Percentiles rank a stretch among this genome's conserved stretches.
Evolutionary conservation across 2,113 vertebrate species (phyloP).

Genomic region (Dicaeum eximium): DNA sequence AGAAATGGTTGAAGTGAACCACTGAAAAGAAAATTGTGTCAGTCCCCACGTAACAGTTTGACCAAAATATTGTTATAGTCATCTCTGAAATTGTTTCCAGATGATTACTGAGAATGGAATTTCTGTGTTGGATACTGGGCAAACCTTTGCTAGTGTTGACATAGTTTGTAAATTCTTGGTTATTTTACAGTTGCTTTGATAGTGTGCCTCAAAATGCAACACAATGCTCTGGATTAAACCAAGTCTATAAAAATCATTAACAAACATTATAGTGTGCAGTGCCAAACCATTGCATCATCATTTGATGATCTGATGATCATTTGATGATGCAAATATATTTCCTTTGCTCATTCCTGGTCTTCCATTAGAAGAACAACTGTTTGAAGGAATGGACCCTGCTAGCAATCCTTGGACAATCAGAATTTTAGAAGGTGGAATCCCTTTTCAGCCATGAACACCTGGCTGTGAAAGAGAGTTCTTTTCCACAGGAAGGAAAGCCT

Average conservation of each 20-base stretch:
- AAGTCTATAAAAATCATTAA: neutral
- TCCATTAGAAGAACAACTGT: neutral
- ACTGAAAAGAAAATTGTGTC: neutral
- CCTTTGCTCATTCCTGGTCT: neutral
- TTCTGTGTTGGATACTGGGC: neutral
- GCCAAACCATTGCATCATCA: neutral
- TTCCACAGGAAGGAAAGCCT: neutral
- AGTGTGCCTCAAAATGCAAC: neutral
- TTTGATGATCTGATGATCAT: neutral
- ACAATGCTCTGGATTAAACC: neutral
- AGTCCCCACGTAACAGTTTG: neutral
- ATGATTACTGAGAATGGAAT: neutral
- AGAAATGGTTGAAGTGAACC: neutral
- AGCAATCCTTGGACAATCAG: neutral
- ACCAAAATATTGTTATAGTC: neutral
- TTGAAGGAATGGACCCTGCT: neutral
- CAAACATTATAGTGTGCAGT: neutral
- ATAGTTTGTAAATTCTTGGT: neutral
- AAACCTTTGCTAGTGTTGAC: neutral
- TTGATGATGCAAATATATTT: neutral
- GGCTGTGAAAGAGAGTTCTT: neutral
- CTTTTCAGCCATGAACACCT: neutral
- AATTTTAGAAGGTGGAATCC: neutral
- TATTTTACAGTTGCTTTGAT: neutral
- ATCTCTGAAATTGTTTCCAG: neutral